These are phyloP conservation scores for Ctenosaura bakeri DNA, from an alignment of 2,797 vertebrate species.

Conservation along the genomic window DNA sequence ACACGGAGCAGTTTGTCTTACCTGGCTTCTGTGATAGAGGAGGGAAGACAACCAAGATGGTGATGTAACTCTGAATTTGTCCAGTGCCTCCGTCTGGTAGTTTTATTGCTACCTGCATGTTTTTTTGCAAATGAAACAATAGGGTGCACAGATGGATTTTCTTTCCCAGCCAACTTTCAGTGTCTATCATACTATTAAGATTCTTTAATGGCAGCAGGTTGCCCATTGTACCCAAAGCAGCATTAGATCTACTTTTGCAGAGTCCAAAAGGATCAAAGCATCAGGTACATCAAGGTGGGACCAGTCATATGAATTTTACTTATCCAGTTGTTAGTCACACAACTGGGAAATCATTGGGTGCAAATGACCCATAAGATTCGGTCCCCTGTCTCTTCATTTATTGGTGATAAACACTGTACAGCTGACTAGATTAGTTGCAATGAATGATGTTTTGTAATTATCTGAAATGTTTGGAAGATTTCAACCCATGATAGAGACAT, in stretches of 20 bases:
- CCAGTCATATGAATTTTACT: not conserved
- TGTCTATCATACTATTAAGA: not conserved
- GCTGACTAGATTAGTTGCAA: not conserved
- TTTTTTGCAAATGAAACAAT: not conserved
- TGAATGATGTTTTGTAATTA: not conserved
- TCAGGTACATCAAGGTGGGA: not conserved
- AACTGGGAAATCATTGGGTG: not conserved
- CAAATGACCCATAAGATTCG: too few relatives aligned
- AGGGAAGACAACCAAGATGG: not conserved
- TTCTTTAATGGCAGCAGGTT: not conserved
- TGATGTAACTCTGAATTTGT: not conserved
- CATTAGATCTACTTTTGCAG: not conserved
- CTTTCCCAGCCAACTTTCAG: constrained; percentile 15
- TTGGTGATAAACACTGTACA: not conserved
- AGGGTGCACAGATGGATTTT: not conserved
- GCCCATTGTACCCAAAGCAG: not conserved
- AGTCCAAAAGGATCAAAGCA: not conserved
- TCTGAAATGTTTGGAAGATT: not conserved
- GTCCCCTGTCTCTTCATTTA: not conserved
- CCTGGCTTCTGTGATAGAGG: not conserved
- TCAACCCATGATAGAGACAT: not conserved
- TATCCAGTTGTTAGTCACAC: not conserved
- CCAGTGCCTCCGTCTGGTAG: constrained; percentile 8
- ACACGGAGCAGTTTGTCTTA: not conserved
- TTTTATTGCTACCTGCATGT: not conserved